Conservation (phyloP, 1,140 invertebrate genomes). For the Gerris buenoi region DNA sequence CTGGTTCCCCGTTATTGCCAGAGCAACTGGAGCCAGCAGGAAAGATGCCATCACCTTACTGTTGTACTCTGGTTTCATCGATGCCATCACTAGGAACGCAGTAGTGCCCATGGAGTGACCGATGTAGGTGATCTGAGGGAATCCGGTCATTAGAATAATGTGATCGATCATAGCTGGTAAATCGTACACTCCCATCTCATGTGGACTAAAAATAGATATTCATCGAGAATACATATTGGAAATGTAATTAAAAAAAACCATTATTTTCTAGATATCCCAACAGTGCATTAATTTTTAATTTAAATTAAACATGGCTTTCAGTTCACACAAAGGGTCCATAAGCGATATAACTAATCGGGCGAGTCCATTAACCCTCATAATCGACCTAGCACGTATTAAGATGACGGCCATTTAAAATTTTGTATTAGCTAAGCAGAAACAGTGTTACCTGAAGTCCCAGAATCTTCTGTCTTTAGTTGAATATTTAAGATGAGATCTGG, state of each 20-base stretch:
- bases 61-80: constrained; percentile 37
- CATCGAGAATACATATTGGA: not conserved
- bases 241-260: no score
- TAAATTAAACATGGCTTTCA: no score
- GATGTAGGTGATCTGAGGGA: constrained; percentile 35
- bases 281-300: no score
- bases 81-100: constrained; percentile 33
- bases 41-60: constrained; percentile 30
- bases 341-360: no score
- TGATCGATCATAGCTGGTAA: constrained; percentile 44
- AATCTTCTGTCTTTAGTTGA: constrained; percentile 3
- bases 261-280: no score
- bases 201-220: constrained; percentile 33
- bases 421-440: no score
- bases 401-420: no score
- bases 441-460: constrained; percentile 13
- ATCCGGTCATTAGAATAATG: constrained; percentile 35
- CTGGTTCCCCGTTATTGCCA: not conserved
- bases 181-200: constrained; percentile 48
- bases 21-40: constrained; percentile 35
- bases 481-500: not conserved
- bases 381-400: no score
- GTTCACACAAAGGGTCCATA: no score
- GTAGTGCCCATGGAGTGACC: constrained; percentile 46
- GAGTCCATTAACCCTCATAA: no score